Evolutionary conservation across 2,888 invertebrate genomes (phyloP).

Genomic region (Neoaliturus tenellus): DNA sequence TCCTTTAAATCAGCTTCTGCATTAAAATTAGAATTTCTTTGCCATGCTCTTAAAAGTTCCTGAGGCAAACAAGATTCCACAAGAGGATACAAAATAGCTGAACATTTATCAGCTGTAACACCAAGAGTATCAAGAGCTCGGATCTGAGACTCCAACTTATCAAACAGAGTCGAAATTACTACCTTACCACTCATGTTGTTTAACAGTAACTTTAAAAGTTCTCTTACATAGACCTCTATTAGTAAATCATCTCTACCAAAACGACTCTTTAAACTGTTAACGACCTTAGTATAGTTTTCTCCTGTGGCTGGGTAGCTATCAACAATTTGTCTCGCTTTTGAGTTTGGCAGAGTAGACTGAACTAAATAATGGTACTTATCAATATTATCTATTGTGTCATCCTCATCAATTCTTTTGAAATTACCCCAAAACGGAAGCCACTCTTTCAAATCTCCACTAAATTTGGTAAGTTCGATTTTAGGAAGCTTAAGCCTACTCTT

Average conservation of each 20-base stretch:
- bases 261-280: slow-evolving; percentile 61
- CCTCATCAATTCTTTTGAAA: slow-evolving; percentile 65
- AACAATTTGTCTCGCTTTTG: slow-evolving; percentile 63
- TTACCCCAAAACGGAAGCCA: slow-evolving; percentile 66
- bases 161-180: too few relatives aligned
- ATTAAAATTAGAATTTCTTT: slow-evolving; percentile 22
- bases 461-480: too few relatives aligned
- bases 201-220: slow-evolving; percentile 65
- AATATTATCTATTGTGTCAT: slow-evolving; percentile 58
- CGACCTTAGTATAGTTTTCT: slow-evolving; percentile 66
- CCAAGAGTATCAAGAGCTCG: slow-evolving; percentile 66
- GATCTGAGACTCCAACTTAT: slow-evolving; percentile 67
- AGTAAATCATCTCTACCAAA: slow-evolving; percentile 66
- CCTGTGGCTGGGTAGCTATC: slow-evolving; percentile 64
- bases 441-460: slow-evolving; percentile 63
- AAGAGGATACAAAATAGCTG: slow-evolving; percentile 67
- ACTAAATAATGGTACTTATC: slow-evolving; percentile 65
- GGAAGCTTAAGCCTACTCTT: too few relatives aligned
- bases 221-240: too few relatives aligned
- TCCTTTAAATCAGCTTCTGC: not conserved
- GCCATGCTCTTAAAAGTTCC: slow-evolving; percentile 66
- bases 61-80: slow-evolving; percentile 68
- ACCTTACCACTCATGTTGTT: slow-evolving; percentile 67
- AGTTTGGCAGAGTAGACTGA: slow-evolving; percentile 59
- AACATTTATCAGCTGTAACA: slow-evolving; percentile 65